Percentiles rank a stretch among this genome's conserved stretches.
Evolutionary conservation across 2,113 vertebrate genomes (phyloP).

Genomic region (Gadus chalcogrammus): DNA sequence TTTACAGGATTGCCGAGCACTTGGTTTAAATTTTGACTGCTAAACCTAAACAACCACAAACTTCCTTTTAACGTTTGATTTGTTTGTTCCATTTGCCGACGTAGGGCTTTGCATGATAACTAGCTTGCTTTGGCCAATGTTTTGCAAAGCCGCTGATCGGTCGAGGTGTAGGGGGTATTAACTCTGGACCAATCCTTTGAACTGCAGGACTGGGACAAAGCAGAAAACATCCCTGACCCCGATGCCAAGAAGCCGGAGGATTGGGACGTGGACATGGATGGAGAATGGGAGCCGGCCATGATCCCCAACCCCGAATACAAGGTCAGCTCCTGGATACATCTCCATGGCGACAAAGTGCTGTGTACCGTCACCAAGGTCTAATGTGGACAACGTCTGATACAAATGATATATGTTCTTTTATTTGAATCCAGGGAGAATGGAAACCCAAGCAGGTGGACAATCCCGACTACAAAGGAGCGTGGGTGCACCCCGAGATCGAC

Average conservation of each 20-base stretch:
- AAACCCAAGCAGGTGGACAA: conserved; percentile 80
- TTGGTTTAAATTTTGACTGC: no score
- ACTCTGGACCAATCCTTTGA: background rate
- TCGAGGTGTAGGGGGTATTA: background rate
- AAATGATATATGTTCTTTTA: background rate
- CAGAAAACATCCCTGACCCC: conserved; percentile 78
- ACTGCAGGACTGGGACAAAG: conserved; percentile 80
- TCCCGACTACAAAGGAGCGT: conserved; percentile 76
- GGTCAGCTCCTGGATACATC: conserved; percentile 67
- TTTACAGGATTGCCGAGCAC: no score
- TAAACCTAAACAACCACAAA: no score
- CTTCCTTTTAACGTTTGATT: background rate
- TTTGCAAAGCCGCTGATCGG: background rate
- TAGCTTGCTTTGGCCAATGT: background rate
- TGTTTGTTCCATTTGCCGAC: background rate
- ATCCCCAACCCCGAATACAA: conserved; percentile 81
- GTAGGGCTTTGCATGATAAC: background rate
- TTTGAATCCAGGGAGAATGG: conserved; percentile 74
- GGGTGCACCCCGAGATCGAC: conserved; percentile 81
- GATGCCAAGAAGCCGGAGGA: conserved; percentile 79
- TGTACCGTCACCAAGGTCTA: no score
- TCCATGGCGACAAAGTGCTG: background rate
- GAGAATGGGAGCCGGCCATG: conserved; percentile 78
- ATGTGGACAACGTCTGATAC: no score
- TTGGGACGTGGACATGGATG: conserved; percentile 78